Evolutionary conservation across 2,113 vertebrate species (phyloP).

Genomic region (Pelvicachromis taeniatus): DNA sequence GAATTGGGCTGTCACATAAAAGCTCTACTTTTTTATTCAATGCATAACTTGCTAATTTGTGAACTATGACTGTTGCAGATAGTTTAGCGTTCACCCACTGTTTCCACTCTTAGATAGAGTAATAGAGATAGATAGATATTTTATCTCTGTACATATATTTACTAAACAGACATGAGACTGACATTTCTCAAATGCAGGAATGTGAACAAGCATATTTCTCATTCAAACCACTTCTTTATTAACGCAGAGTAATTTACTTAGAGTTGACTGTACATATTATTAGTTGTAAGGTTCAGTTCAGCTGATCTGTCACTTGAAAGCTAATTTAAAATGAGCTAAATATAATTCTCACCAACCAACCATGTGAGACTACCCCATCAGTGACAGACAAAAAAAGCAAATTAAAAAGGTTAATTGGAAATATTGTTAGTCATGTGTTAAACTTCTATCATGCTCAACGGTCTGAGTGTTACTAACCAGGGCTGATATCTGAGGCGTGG

Average conservation of each 20-base stretch:
- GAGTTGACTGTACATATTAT: constrained; percentile 15
- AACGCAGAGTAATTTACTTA: no score
- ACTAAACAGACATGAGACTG: not conserved
- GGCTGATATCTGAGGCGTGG: constrained; percentile 54
- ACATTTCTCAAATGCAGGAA: not conserved
- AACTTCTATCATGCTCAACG: not conserved
- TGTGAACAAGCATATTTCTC: not conserved
- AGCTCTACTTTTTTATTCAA: not conserved
- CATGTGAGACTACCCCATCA: not conserved
- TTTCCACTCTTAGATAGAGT: not conserved
- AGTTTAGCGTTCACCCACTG: not conserved
- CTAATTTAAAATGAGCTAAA: not conserved
- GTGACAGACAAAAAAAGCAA: not conserved
- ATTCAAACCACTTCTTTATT: not conserved
- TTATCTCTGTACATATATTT: not conserved
- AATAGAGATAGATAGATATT: not conserved
- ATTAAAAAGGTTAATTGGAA: not conserved
- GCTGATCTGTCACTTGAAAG: not conserved
- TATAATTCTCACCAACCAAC: not conserved
- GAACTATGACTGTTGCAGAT: not conserved
- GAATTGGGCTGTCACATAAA: not conserved
- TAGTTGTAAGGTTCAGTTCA: not conserved
- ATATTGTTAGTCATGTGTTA: constrained; percentile 1
- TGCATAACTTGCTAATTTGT: not conserved
- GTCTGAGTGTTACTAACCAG: constrained; percentile 75